phyloP scores from a whole-genome alignment of 2,797 vertebrate species.

The Lepidocolaptes lacrymiger region DNA sequence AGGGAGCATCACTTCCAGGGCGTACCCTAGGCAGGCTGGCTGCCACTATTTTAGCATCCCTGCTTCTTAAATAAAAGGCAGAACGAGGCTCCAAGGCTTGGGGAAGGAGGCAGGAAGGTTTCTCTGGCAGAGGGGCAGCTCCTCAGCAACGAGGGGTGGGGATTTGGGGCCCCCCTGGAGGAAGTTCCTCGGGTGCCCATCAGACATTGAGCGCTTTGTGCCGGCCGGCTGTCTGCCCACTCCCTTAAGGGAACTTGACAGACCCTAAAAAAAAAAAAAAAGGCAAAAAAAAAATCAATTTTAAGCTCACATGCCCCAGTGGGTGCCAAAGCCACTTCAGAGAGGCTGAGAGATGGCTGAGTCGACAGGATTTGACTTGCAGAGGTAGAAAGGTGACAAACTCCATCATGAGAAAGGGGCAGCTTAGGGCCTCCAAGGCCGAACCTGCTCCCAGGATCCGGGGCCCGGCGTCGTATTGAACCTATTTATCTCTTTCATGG shows the following conservation, averaged over 20 bases:
- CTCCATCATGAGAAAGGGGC: slow-evolving; percentile 92
- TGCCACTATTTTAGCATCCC: neutral
- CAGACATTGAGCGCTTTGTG: slow-evolving; percentile 81
- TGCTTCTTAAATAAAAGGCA: neutral
- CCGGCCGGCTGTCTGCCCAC: slow-evolving; percentile 88
- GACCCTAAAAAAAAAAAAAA: slow-evolving; percentile 86
- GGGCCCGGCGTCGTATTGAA: slow-evolving; percentile 87
- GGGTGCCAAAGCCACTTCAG: slow-evolving; percentile 94
- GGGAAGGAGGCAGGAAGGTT: slow-evolving; percentile 73
- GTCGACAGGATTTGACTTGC: slow-evolving; percentile 95
- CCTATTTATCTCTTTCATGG: slow-evolving; percentile 95
- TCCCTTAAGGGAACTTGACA: slow-evolving; percentile 94
- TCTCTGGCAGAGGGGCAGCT: slow-evolving; percentile 70
- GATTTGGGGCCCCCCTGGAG: slow-evolving; percentile 66
- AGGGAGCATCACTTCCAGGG: neutral
- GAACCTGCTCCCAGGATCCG: slow-evolving; percentile 88
- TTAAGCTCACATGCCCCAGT: slow-evolving; percentile 94
- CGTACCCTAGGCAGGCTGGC: neutral
- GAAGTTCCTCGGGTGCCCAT: slow-evolving; percentile 88
- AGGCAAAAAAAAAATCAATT: slow-evolving; percentile 88
- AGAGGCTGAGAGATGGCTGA: slow-evolving; percentile 92
- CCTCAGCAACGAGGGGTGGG: slow-evolving; percentile 79
- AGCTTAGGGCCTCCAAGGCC: slow-evolving; percentile 84
- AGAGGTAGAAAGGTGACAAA: slow-evolving; percentile 99
- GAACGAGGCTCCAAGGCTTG: slow-evolving; percentile 13